Conservation (phyloP, 2,888 invertebrate species). For the Allolobophora icterica region DNA sequence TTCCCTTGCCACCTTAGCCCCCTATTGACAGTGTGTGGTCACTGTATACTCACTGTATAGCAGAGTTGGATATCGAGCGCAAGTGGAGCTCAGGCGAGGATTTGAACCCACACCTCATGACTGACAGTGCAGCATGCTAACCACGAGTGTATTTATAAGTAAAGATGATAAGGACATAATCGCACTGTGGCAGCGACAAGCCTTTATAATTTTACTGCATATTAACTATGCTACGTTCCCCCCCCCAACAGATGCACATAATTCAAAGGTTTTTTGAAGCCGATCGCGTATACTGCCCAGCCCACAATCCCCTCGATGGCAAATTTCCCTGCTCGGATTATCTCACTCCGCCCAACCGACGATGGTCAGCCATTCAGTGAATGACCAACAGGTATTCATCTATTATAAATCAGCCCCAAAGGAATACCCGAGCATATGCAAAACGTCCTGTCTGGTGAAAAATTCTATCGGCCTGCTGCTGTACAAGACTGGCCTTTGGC, state of each 20-base stretch:
- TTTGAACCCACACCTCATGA: too few species aligned
- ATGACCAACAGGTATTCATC: neutral
- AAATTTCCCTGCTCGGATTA: slow-evolving; percentile 1
- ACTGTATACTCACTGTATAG: too few species aligned
- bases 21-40: too few species aligned
- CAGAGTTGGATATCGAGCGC: too few species aligned
- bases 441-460: neutral
- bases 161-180: neutral
- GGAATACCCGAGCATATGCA: neutral
- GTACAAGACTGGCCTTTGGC: too few species aligned
- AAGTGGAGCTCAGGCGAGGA: too few species aligned
- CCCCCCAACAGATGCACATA: neutral
- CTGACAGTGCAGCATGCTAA: too few species aligned
- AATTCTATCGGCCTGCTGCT: neutral
- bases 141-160: too few species aligned
- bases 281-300: neutral
- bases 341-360: neutral
- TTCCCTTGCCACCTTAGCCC: too few species aligned
- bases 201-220: neutral
- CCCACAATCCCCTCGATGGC: neutral
- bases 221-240: neutral
- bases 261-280: neutral
- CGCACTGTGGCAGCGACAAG: neutral
- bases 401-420: neutral
- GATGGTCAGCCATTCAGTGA: neutral